Percentiles rank a stretch among this genome's conserved stretches.
phyloP scores from a whole-genome alignment of 2,888 invertebrate genomes.

The Brenthis hecate region DNA sequence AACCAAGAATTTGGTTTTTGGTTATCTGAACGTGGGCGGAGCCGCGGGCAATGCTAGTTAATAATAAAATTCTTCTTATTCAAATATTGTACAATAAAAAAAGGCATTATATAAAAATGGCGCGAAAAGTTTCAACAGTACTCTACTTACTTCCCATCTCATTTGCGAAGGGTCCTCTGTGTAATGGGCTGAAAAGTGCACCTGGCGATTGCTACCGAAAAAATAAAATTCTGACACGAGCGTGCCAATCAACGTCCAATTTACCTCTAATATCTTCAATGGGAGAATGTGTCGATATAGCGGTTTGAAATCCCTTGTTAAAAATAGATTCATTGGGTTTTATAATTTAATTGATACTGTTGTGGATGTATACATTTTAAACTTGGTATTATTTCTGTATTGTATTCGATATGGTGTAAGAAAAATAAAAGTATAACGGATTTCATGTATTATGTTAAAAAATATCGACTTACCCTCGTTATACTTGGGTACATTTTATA shows the following conservation, averaged over 20 bases:
- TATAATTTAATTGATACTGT: too few relatives aligned
- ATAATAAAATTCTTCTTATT: neutral
- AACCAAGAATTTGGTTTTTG: too few relatives aligned
- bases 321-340: too few relatives aligned
- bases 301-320: neutral
- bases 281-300: slow-evolving; percentile 4
- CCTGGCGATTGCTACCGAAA: slow-evolving; percentile 22
- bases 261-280: slow-evolving; percentile 9
- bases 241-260: slow-evolving; percentile 18
- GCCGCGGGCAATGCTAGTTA: too few relatives aligned
- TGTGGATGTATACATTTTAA: too few relatives aligned
- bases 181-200: slow-evolving; percentile 19
- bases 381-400: too few relatives aligned
- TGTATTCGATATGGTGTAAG: too few relatives aligned
- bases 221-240: slow-evolving; percentile 17
- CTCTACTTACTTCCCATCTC: neutral
- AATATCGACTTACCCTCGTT: too few relatives aligned
- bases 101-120: neutral
- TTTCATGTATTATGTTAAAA: too few relatives aligned
- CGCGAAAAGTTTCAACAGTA: neutral
- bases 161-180: slow-evolving; percentile 2
- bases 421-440: too few relatives aligned
- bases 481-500: too few relatives aligned
- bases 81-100: neutral
- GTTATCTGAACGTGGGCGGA: too few relatives aligned